Conservation (phyloP, 1,140 invertebrate species). For the Lethocerus indicus region DNA sequence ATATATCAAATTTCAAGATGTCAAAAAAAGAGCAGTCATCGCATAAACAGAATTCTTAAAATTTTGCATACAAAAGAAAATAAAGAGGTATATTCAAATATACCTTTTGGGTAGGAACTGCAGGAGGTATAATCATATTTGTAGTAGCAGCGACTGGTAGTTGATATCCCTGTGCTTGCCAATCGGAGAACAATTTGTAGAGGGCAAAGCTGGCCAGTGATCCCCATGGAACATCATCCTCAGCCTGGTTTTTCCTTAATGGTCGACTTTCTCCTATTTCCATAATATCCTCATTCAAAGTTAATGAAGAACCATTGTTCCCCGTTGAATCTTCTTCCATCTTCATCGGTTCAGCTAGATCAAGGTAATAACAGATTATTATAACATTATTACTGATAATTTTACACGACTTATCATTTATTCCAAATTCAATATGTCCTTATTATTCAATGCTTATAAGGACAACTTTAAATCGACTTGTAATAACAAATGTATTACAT, state of each 20-base stretch:
- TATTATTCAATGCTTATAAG: too few species aligned
- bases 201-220: slow-evolving; percentile 56
- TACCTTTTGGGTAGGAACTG: slow-evolving; percentile 4
- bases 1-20: neutral
- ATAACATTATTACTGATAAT: too few species aligned
- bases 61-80: neutral
- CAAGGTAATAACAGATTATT: too few species aligned
- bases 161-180: slow-evolving; percentile 49
- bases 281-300: too few species aligned
- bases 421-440: too few species aligned
- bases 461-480: too few species aligned
- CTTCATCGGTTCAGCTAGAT: too few species aligned
- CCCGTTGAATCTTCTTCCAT: too few species aligned
- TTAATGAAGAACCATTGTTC: too few species aligned
- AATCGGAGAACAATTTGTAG: slow-evolving; percentile 55
- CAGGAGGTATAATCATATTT: neutral
- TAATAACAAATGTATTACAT: too few species aligned
- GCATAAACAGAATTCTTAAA: neutral
- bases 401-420: too few species aligned
- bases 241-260: slow-evolving; percentile 19
- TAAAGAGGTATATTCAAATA: slow-evolving; percentile 1
- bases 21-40: neutral
- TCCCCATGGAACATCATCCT: slow-evolving; percentile 51
- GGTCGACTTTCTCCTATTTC: too few species aligned
- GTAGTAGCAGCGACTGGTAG: slow-evolving; percentile 30